A percentile compares a stretch with the other conserved stretches of the same genome.
Evolutionary conservation across 1,140 invertebrate species (phyloP).

Genomic region (Drosophila baimaii): DNA sequence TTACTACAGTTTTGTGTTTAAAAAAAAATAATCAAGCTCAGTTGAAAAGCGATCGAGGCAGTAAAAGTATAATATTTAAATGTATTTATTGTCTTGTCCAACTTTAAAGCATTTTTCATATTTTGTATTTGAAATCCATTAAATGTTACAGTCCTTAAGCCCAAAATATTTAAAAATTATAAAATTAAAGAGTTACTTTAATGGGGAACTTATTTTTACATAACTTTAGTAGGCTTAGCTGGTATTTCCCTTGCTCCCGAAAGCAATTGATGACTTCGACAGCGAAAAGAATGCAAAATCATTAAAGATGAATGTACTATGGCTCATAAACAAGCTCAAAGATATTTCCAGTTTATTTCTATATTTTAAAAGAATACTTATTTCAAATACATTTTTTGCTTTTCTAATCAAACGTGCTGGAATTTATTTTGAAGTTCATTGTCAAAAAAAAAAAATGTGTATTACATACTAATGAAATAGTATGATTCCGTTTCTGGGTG

Average conservation of each 20-base stretch:
- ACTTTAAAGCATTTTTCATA: not conserved
- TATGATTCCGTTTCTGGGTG: not conserved
- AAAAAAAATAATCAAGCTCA: not conserved
- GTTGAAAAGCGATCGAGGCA: not conserved
- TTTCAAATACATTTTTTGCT: too few relatives aligned
- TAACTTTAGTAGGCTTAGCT: too few relatives aligned
- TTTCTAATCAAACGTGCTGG: not conserved
- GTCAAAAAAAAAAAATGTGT: too few relatives aligned
- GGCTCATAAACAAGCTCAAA: too few relatives aligned
- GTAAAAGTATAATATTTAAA: not conserved
- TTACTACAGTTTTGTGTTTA: slow-evolving; percentile 12
- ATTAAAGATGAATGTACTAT: not conserved
- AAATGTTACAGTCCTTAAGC: not conserved
- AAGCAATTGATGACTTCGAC: too few relatives aligned
- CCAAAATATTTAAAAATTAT: not conserved
- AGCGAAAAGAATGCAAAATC: too few relatives aligned
- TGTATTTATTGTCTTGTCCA: not conserved
- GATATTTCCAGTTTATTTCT: not conserved
- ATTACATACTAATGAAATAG: too few relatives aligned
- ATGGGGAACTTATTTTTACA: not conserved
- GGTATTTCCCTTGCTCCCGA: too few relatives aligned
- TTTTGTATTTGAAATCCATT: not conserved
- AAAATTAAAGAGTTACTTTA: not conserved
- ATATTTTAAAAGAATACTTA: not conserved
- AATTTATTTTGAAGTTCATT: not conserved